Conservation (phyloP, 1,140 invertebrate genomes). For the Drosophila asahinai region DNA sequence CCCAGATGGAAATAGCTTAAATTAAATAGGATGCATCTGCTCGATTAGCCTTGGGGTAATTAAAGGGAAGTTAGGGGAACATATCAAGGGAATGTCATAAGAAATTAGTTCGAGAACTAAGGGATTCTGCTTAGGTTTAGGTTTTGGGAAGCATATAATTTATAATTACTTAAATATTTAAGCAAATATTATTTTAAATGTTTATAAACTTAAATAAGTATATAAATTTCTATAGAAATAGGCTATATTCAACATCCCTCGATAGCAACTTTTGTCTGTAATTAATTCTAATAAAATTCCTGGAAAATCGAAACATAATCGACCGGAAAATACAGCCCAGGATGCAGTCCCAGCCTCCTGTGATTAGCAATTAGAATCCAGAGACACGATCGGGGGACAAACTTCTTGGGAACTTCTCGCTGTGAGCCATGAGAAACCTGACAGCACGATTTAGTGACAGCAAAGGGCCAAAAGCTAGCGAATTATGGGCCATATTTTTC, state of each 20-base stretch:
- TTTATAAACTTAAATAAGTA: too few species aligned
- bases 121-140: background rate
- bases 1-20: slow-evolving; percentile 28
- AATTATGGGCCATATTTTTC: slow-evolving; percentile 46
- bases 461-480: slow-evolving; percentile 29
- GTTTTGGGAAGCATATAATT: background rate
- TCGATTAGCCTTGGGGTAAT: background rate
- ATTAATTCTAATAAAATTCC: background rate
- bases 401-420: slow-evolving; percentile 31
- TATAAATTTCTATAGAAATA: too few species aligned
- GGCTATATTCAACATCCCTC: too few species aligned
- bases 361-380: slow-evolving; percentile 28
- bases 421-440: slow-evolving; percentile 40
- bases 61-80: background rate
- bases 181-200: background rate
- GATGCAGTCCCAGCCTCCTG: background rate
- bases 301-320: background rate
- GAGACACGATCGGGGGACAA: slow-evolving; percentile 19
- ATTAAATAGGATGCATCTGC: slow-evolving; percentile 18
- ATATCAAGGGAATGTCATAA: background rate
- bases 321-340: background rate
- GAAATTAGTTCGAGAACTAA: background rate
- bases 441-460: slow-evolving; percentile 43
- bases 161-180: background rate
- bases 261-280: too few species aligned